Conservation (phyloP, 2,797 vertebrate genomes). For the Pelobates cultripes region DNA sequence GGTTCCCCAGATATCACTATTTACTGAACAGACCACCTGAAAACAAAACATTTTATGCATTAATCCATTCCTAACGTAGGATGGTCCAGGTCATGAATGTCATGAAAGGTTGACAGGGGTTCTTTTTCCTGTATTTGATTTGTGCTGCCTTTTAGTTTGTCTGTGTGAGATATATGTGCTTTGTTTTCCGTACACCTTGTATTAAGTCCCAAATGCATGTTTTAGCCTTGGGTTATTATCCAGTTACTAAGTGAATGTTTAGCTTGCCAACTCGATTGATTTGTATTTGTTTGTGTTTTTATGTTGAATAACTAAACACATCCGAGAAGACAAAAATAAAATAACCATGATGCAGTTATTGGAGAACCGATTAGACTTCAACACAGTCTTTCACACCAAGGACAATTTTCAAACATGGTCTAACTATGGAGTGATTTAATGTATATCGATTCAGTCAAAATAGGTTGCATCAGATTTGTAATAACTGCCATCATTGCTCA, state of each 20-base stretch:
- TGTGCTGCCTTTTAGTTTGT: no score
- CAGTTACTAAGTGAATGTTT: background rate
- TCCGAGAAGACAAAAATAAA: background rate
- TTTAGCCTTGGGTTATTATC: background rate
- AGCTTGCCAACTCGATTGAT: background rate
- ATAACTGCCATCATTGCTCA: background rate
- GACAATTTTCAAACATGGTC: background rate
- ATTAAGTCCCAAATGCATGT: background rate
- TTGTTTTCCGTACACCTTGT: background rate
- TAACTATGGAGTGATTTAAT: background rate
- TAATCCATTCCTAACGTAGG: no score
- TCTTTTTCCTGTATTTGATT: no score
- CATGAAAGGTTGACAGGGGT: no score
- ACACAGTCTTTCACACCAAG: background rate
- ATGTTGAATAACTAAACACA: background rate
- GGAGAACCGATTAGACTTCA: background rate
- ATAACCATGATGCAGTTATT: background rate
- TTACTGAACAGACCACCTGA: no score
- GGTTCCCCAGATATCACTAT: no score
- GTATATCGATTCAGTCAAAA: background rate
- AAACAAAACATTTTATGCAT: no score
- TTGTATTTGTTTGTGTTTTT: conserved; percentile 4
- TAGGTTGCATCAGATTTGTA: background rate
- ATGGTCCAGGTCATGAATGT: no score
- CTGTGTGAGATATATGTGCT: background rate